Conservation (phyloP, 2,797 vertebrate genomes). For the Eidolon dupreanum region DNA sequence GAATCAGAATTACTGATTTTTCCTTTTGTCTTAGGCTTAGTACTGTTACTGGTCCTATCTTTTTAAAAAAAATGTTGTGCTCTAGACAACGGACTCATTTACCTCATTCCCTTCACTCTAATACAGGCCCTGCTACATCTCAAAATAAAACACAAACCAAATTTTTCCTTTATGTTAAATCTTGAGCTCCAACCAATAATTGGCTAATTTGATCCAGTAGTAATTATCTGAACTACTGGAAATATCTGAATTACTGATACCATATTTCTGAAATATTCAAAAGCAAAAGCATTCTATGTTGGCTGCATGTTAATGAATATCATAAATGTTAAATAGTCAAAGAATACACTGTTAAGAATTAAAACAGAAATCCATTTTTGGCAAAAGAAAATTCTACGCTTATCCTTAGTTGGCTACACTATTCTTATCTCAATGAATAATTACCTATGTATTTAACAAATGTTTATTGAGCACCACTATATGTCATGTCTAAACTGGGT, state of each 20-base stretch:
- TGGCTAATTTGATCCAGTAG: not conserved
- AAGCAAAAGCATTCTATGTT: not conserved
- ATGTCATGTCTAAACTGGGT: not conserved
- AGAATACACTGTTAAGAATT: not conserved
- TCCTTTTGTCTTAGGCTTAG: not conserved
- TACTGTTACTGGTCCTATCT: not conserved
- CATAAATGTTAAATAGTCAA: slow-evolving; percentile 14
- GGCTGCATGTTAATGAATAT: not conserved
- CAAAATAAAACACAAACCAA: not conserved
- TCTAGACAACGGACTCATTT: not conserved
- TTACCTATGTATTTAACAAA: not conserved
- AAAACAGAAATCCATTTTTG: slow-evolving; percentile 22
- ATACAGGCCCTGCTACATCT: not conserved
- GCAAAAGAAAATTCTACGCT: slow-evolving; percentile 16
- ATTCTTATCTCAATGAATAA: not conserved
- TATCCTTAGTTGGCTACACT: not conserved
- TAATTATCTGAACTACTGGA: not conserved
- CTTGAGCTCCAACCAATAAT: slow-evolving; percentile 6
- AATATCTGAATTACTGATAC: not conserved
- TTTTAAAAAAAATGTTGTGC: slow-evolving; percentile 8
- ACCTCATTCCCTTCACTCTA: not conserved
- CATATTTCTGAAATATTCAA: slow-evolving; percentile 31
- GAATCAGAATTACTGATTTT: not conserved
- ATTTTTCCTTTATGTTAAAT: slow-evolving; percentile 32
- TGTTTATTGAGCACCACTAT: not conserved